phyloP scores from a whole-genome alignment of 2,888 invertebrate species.

The Anthrax anthrax region DNA sequence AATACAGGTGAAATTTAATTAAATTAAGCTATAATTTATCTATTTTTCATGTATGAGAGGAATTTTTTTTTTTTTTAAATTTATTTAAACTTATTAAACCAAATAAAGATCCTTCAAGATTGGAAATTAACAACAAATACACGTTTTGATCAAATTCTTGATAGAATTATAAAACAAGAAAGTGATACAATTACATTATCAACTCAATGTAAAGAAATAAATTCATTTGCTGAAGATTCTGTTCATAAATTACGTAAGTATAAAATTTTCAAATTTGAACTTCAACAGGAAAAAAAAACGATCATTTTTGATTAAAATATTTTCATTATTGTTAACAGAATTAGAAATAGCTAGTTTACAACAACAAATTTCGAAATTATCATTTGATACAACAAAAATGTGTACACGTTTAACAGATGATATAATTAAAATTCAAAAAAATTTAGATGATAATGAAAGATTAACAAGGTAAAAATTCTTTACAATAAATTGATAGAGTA shows the following conservation, averaged over 20 bases:
- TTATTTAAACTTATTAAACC: neutral
- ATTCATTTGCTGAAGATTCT: slow-evolving; percentile 1
- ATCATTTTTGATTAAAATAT: no score
- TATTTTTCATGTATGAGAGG: no score
- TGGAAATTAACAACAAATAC: slow-evolving; percentile 7
- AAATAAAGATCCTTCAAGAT: slow-evolving; percentile 8
- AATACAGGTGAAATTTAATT: slow-evolving; percentile 31
- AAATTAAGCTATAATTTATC: no score
- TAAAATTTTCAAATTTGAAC: neutral
- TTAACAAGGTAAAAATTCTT: neutral
- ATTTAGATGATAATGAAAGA: neutral
- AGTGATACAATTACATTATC: slow-evolving; percentile 6
- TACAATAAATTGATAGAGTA: neutral
- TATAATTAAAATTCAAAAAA: slow-evolving; percentile 5
- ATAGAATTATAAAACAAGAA: slow-evolving; percentile 5
- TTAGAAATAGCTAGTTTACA: slow-evolving; percentile 7
- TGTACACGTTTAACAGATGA: slow-evolving; percentile 3
- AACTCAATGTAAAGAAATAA: slow-evolving; percentile 1
- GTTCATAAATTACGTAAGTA: slow-evolving; percentile 4
- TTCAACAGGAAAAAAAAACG: neutral
- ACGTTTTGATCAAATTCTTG: slow-evolving; percentile 8
- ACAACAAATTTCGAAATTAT: slow-evolving; percentile 2
- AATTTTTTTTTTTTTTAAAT: neutral
- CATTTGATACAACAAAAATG: slow-evolving; percentile 3
- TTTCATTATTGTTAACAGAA: neutral